Base-by-base conservation (phyloP, 2,113 vertebrate genomes). In the Etheostoma cragini region DNA sequence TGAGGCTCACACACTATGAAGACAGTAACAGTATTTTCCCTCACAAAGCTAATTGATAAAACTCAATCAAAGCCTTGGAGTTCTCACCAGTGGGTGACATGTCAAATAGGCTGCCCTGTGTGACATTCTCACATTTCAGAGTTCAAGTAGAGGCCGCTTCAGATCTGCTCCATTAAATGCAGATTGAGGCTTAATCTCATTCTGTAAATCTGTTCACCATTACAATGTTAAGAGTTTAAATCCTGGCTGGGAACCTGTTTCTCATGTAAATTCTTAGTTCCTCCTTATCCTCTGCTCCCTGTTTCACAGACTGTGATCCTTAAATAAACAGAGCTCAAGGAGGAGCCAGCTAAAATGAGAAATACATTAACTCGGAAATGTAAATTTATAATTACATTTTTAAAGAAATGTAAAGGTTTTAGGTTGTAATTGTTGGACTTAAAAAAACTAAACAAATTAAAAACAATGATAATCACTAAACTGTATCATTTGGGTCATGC, bases 81-180 rank as follows among this genome's bases (percentile, higher is more conserved):
- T 88, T 92, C 90, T 92, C 93, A 93, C 91, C 91, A 81, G 91
- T 90, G 89, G 92, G 93, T 91, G 92, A 94, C 93, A 93, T 81
- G 89, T 91, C 92, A 93, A 94, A 94, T 92, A 90, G 90, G 86
- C 84, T 38, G 77, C 94, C 85, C 94, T 87, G 93, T 92, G 90
- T 92, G 94, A 94, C 90, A 90, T 89, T 89, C 92, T 94, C 94
- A 93, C 95, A 94, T 91, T 84, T 80, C 87, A 81, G 93, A 82
- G 95, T 94, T 95, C 95, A 95, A 94, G 93, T 94, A 89, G 91
- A 94, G 94, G 94, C 88, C 94, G 63, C 92, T 73, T 93, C 88
- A 92, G 92, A 93, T 93, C 83, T 91, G 85, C 69, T 87, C 86
- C 89, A 92, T 92, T 94, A 88, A 92, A 94, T 94, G 93, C 94